These are phyloP conservation scores for Pyrrhosoma nymphula DNA, from an alignment of 2,888 invertebrate species.

Conservation along the genomic window DNA sequence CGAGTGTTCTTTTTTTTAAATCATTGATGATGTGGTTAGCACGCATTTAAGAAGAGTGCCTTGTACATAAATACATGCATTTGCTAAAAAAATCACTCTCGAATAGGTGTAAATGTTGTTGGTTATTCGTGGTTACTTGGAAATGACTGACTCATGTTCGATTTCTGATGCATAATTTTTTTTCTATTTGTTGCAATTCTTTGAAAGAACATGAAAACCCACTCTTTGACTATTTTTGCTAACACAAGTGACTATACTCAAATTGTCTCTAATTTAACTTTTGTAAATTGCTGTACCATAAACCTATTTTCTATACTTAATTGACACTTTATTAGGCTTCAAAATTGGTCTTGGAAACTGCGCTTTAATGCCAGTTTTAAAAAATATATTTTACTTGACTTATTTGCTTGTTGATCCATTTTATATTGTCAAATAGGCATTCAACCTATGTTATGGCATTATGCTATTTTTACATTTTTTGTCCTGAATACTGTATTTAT, in stretches of 20 bases:
- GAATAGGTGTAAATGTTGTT: constrained; percentile 56
- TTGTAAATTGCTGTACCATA: constrained; percentile 63
- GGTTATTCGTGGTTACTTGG: constrained; percentile 55
- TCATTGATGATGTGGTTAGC: constrained; percentile 57
- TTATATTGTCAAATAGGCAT: background rate
- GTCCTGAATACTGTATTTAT: background rate
- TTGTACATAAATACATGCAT: constrained; percentile 62
- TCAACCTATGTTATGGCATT: constrained; percentile 32
- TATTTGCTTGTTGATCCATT: background rate
- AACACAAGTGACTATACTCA: constrained; percentile 21
- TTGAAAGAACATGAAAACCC: constrained; percentile 43
- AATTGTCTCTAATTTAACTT: constrained; percentile 43
- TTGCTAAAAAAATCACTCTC: constrained; percentile 45
- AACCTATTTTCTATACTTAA: constrained; percentile 58
- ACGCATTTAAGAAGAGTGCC: constrained; percentile 63
- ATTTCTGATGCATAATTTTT: constrained; percentile 12
- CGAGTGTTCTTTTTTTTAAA: constrained; percentile 41
- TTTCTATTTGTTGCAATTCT: constrained; percentile 40
- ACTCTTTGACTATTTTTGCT: constrained; percentile 65
- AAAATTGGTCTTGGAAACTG: constrained; percentile 4
- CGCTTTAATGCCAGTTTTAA: background rate
- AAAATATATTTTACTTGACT: background rate
- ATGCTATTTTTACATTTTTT: background rate
- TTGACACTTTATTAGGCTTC: constrained; percentile 29
- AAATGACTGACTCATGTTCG: constrained; percentile 54